phyloP scores from a whole-genome alignment of 2,113 vertebrate species.

The Heloderma charlesbogerti region DNA sequence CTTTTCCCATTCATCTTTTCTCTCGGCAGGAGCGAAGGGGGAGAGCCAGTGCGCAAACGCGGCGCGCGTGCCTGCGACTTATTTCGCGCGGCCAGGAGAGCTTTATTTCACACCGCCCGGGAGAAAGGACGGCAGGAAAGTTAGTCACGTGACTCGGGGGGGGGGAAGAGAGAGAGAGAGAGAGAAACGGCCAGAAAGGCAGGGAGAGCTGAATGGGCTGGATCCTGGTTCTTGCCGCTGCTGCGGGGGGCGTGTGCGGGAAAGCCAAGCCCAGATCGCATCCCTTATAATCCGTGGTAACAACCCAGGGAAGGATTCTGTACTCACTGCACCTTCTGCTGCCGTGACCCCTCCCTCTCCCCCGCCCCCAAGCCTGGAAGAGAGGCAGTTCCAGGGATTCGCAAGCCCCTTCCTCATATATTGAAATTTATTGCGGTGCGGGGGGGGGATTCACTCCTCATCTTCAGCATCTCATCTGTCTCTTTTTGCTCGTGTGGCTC shows the following conservation, averaged over 20 bases:
- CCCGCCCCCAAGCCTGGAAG: neutral
- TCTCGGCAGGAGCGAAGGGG: neutral
- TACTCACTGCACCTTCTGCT: neutral
- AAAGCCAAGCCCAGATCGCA: neutral
- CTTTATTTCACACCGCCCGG: slow-evolving; percentile 49
- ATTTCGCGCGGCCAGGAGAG: slow-evolving; percentile 59
- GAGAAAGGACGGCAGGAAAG: slow-evolving; percentile 48
- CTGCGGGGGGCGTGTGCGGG: slow-evolving; percentile 21
- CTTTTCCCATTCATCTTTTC: neutral
- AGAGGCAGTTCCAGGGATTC: neutral
- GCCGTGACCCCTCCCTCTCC: neutral
- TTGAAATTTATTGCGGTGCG: neutral
- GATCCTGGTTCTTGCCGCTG: neutral
- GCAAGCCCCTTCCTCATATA: neutral
- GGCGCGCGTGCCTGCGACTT: slow-evolving; percentile 76
- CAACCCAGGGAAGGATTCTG: neutral
- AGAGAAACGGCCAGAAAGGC: slow-evolving; percentile 22
- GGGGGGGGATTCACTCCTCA: neutral
- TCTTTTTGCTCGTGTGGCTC: too few species aligned
- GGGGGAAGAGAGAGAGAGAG: slow-evolving; percentile 42
- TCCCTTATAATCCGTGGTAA: neutral
- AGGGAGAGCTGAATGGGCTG: slow-evolving; percentile 39
- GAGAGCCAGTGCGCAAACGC: slow-evolving; percentile 59
- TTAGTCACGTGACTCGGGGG: slow-evolving; percentile 67
- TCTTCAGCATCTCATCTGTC: too few species aligned